Evolutionary conservation across 2,113 vertebrate genomes (phyloP).

Genomic region (Scophthalmus maximus): DNA sequence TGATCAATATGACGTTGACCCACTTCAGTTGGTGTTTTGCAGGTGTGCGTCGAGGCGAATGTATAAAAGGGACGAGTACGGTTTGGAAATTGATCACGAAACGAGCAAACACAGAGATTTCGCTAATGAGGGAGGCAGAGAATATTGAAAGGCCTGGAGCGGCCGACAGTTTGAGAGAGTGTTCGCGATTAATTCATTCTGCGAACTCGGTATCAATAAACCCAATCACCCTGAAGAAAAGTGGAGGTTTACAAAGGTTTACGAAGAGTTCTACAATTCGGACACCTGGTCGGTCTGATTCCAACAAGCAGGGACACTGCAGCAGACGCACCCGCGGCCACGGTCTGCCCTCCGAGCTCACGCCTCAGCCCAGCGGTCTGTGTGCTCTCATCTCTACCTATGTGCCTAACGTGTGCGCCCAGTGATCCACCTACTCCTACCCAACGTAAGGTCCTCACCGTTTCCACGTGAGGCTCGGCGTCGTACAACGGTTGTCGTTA

Average conservation of each 20-base stretch:
- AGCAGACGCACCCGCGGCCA: no score
- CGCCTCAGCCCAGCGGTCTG: no score
- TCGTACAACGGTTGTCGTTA: conserved; percentile 23
- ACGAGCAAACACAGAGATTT: conserved; percentile 53
- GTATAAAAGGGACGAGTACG: conserved; percentile 18
- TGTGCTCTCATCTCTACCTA: no score
- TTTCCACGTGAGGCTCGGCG: conserved; percentile 16
- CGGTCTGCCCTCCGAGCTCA: no score
- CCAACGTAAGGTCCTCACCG: conserved; percentile 1
- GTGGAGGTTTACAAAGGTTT: conserved; percentile 2
- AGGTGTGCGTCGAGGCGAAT: conserved; percentile 33
- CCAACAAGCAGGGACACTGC: no score
- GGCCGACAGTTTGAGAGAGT: background rate
- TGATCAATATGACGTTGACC: conserved; percentile 64
- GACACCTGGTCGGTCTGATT: background rate
- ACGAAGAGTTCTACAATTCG: background rate
- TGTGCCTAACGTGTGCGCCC: no score
- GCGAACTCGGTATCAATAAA: conserved; percentile 21
- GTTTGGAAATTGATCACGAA: conserved; percentile 58
- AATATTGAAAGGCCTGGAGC: conserved; percentile 31
- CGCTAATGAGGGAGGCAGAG: conserved; percentile 41
- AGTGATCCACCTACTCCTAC: background rate
- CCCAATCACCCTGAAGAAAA: background rate
- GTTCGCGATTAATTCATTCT: conserved; percentile 20
- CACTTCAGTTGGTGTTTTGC: conserved; percentile 32